phyloP scores from a whole-genome alignment of 1,140 invertebrate species.

The Zophobas morio region DNA sequence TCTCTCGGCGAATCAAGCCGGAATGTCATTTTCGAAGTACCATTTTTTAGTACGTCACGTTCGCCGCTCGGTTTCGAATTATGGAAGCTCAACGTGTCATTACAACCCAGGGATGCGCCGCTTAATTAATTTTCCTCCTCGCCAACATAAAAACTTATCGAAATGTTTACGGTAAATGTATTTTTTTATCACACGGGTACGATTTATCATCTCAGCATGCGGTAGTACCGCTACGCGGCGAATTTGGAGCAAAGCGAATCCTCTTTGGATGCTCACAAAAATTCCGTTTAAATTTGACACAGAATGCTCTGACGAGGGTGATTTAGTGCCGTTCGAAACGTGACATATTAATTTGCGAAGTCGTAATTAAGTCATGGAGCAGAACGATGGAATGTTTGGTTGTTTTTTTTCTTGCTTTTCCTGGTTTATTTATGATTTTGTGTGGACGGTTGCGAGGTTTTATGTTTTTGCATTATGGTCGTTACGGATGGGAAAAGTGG shows the following conservation, averaged over 20 bases:
- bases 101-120: background rate
- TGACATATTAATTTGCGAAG: no score
- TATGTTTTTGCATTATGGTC: background rate
- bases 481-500: background rate
- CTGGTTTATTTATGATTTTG: background rate
- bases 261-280: background rate
- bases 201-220: background rate
- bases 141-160: background rate
- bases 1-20: background rate
- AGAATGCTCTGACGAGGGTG: no score
- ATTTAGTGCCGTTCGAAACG: no score
- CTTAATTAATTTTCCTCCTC: background rate
- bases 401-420: background rate
- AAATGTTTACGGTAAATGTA: constrained; percentile 2
- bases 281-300: background rate
- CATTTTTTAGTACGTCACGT: background rate
- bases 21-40: constrained; percentile 11
- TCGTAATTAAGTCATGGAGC: no score
- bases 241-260: constrained; percentile 17
- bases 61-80: background rate
- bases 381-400: no score
- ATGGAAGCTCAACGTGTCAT: background rate
- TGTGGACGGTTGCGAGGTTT: background rate
- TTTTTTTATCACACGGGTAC: background rate
- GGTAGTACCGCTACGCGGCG: background rate